phyloP scores from a whole-genome alignment of 2,113 vertebrate species.

The Marmota flaviventris region DNA sequence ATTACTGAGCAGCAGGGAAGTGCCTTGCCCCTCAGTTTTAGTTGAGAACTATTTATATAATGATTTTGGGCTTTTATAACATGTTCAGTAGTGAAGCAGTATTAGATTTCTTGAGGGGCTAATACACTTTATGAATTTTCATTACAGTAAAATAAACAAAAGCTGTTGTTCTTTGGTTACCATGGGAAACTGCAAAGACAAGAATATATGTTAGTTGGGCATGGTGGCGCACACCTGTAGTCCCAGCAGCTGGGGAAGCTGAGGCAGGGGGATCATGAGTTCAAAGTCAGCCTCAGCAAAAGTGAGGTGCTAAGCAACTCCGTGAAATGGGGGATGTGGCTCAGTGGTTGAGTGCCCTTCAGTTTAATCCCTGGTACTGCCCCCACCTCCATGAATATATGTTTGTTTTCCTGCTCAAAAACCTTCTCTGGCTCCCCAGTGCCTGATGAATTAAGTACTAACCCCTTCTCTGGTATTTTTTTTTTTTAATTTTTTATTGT shows the following conservation, averaged over 20 bases:
- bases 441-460: neutral
- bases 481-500: no score
- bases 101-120: neutral
- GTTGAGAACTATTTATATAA: neutral
- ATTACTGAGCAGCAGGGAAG: neutral
- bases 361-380: no score
- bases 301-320: no score
- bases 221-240: no score
- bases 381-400: no score
- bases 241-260: no score
- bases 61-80: neutral
- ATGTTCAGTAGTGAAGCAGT: neutral
- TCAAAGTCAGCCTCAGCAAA: no score
- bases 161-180: neutral
- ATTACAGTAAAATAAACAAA: constrained; percentile 10
- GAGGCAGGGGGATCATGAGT: no score
- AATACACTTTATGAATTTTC: neutral
- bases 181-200: neutral
- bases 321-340: no score
- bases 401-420: constrained; percentile 33
- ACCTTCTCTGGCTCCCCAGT: neutral
- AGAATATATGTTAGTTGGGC: neutral
- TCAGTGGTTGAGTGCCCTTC: no score
- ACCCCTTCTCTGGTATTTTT: neutral
- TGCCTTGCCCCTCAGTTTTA: neutral